These are phyloP conservation scores for Chondrilla cf. caribensis DNA, from an alignment of 37 sponge, comb jelly and placozoan species.

Conservation along the genomic window DNA sequence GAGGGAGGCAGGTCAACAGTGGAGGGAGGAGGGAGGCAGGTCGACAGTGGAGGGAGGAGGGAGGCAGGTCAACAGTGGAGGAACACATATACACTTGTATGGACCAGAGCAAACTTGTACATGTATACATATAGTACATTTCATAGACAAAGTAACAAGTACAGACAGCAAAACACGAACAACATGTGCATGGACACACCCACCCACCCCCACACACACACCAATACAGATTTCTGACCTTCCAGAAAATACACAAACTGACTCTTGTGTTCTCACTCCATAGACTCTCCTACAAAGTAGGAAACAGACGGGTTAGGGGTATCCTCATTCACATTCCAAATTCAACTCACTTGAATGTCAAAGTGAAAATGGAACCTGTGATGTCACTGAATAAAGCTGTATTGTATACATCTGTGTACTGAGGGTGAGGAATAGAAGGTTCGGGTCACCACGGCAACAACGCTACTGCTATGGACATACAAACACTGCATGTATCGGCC, in stretches of 20 bases:
- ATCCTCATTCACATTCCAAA: not conserved
- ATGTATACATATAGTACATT: too few relatives aligned
- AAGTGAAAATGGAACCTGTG: conserved; percentile 8
- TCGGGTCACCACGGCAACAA: not conserved
- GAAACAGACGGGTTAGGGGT: not conserved
- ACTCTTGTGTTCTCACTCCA: conserved; percentile 42
- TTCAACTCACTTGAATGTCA: not conserved
- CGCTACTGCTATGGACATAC: not conserved
- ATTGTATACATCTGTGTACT: conserved; percentile 71
- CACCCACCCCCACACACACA: not conserved
- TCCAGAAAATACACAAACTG: conserved; percentile 81
- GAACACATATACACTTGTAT: too few relatives aligned
- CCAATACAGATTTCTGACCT: conserved; percentile 33
- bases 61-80: too few relatives aligned
- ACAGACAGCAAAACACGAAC: too few relatives aligned
- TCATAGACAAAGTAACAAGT: too few relatives aligned
- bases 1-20: too few relatives aligned
- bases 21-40: too few relatives aligned
- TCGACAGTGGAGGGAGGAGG: too few relatives aligned
- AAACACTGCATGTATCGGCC: not conserved
- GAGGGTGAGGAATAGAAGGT: not conserved
- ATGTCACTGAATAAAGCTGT: conserved; percentile 59
- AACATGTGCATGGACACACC: not conserved
- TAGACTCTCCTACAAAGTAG: conserved; percentile 25
- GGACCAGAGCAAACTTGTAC: too few relatives aligned